Base-by-base conservation (phyloP, 2,797 vertebrate species). In the Antrozous pallidus region DNA sequence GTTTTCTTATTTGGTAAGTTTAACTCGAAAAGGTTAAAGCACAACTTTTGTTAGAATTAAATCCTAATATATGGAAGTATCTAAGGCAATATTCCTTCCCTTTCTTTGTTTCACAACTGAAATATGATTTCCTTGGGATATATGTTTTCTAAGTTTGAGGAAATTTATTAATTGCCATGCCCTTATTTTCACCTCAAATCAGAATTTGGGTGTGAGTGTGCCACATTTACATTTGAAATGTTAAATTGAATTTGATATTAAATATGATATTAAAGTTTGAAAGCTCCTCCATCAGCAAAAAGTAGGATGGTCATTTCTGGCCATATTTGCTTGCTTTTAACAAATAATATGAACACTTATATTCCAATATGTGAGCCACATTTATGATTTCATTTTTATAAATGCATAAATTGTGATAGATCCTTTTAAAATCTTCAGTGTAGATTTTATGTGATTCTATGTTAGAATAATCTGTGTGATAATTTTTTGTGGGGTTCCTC, bases 1-100 rank as follows among this genome's bases (percentile, higher is more conserved):
- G 83, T 80, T 95, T 95, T 83, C 89, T 91, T 91, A 96, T 85
- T 96, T 96, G 58, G 28, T 85, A 92, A 70, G 24, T 91, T 93
- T 90, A 94, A 91, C 40, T 90, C 82, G 78, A 87, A 95, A 95
- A 91, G 14, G 4, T 49, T 87, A 88, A 82, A 26, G 20, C 6
- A 80, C 5, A 38, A 6, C 2, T 78, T 81, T 36, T 67, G 8
- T 90, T 73, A 91, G 20, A 63, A 95, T 18, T 95, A 80, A 54
- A 83, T 88, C 26, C 38, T 83, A 11, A 6, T 80, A 65, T 82
- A 38, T 28, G 18, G 74, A 79, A 40, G n/a, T 10, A 2, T 70
- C 36, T 86, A 26, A 84, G 90, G 6, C 79, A 95, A 56, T 36
- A 78, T 63, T n/a, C 5, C 3, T 49, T 87, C 38, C 11, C 20